Percentiles rank a stretch among this genome's conserved stretches.
phyloP scores from a whole-genome alignment of 1,140 invertebrate species.

The Formica exsecta region DNA sequence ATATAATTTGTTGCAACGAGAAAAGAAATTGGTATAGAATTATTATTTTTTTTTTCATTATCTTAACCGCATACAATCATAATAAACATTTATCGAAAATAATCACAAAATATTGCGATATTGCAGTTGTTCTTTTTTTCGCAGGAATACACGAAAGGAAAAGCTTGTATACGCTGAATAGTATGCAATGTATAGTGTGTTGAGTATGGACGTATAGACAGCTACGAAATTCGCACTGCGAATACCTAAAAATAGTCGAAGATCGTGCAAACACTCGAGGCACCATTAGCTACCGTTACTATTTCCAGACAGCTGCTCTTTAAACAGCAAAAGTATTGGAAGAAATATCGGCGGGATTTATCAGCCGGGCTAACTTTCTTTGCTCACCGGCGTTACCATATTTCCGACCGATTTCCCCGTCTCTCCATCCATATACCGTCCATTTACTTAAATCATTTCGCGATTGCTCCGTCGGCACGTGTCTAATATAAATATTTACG shows the following conservation, averaged over 20 bases:
- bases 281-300: slow-evolving; percentile 77
- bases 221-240: slow-evolving; percentile 39
- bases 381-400: slow-evolving; percentile 47
- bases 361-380: slow-evolving; percentile 55
- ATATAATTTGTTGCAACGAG: background rate
- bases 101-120: background rate
- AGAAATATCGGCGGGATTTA: slow-evolving; percentile 66
- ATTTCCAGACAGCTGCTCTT: slow-evolving; percentile 77
- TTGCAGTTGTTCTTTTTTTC: background rate
- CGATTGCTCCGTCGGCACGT: slow-evolving; percentile 59
- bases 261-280: slow-evolving; percentile 75
- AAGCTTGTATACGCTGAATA: slow-evolving; percentile 14
- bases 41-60: background rate
- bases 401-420: slow-evolving; percentile 50
- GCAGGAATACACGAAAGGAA: background rate
- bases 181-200: background rate
- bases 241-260: slow-evolving; percentile 73
- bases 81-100: background rate
- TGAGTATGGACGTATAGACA: slow-evolving; percentile 29
- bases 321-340: slow-evolving; percentile 67
- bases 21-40: background rate
- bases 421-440: slow-evolving; percentile 30
- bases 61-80: background rate
- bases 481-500: slow-evolving; percentile 77
- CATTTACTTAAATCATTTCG: slow-evolving; percentile 76